Conservation (phyloP, 2,113 vertebrate genomes). For the Boulengeromyrus knoepffleri region DNA sequence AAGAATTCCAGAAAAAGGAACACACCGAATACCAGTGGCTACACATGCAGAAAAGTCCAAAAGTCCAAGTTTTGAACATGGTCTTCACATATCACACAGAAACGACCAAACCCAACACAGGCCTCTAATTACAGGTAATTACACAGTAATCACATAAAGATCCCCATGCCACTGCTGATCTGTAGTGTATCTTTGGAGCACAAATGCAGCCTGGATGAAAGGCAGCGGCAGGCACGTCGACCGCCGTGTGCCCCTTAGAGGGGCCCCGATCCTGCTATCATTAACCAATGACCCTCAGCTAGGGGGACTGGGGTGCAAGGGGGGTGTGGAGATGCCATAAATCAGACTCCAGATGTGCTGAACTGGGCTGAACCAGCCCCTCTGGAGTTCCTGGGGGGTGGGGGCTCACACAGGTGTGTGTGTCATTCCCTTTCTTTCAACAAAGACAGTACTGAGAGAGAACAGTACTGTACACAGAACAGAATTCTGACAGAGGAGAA, state of each 20-base stretch:
- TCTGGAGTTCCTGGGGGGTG: not conserved
- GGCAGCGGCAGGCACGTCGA: not conserved
- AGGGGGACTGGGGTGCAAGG: not conserved
- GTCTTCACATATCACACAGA: not conserved
- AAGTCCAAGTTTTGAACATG: not conserved
- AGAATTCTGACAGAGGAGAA: not conserved
- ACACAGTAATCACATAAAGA: not conserved
- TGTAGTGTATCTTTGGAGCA: not conserved
- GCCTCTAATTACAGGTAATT: not conserved
- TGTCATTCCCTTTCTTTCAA: not conserved
- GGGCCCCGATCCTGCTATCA: not conserved
- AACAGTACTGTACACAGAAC: not conserved
- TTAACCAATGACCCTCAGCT: not conserved
- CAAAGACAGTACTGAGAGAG: not conserved
- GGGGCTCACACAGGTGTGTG: conserved; percentile 8
- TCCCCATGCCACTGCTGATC: not conserved
- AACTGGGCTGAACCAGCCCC: not conserved
- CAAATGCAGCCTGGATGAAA: not conserved
- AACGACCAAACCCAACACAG: not conserved
- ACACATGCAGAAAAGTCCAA: not conserved
- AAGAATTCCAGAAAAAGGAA: not conserved
- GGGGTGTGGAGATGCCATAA: not conserved
- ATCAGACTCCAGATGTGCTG: conserved; percentile 22
- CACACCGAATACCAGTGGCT: not conserved
- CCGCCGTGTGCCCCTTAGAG: not conserved